A percentile compares a stretch with the other conserved stretches of the same genome.
Evolutionary conservation across 2,797 vertebrate species (phyloP).

Genomic region (Decapterus maruadsi): DNA sequence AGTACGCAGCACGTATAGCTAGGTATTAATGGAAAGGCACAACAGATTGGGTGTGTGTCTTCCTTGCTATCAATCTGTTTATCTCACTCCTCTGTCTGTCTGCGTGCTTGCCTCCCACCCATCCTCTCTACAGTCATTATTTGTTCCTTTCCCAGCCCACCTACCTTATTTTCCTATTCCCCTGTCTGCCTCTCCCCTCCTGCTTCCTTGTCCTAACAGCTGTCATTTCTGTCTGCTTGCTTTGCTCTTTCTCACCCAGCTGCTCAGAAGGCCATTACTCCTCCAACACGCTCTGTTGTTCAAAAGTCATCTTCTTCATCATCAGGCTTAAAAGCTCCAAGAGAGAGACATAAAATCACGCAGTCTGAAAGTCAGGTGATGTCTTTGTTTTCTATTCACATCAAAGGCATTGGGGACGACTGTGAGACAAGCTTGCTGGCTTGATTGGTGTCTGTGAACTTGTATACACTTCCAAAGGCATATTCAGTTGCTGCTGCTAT

Average conservation of each 20-base stretch:
- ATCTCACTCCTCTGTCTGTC: constrained; percentile 7
- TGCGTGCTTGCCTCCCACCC: constrained; percentile 18
- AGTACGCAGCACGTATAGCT: not conserved
- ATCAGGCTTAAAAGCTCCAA: constrained; percentile 36
- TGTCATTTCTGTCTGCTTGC: constrained; percentile 33
- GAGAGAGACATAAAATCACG: constrained; percentile 8
- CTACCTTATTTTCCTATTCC: constrained; percentile 9
- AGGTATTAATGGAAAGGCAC: constrained; percentile 7
- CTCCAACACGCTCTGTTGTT: constrained; percentile 39
- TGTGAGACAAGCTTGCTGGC: constrained; percentile 13
- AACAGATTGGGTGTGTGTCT: constrained; percentile 24
- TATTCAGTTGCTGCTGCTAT: constrained; percentile 33
- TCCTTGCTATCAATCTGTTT: constrained; percentile 32
- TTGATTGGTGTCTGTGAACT: constrained; percentile 39
- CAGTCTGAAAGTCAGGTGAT: not conserved
- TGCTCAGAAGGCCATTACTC: constrained; percentile 50
- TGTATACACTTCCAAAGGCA: constrained; percentile 24
- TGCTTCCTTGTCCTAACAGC: constrained; percentile 20
- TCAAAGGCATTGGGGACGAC: constrained; percentile 28
- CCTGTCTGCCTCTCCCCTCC: constrained; percentile 19
- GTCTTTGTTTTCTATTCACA: constrained; percentile 12
- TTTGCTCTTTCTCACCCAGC: constrained; percentile 19
- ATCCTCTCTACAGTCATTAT: constrained; percentile 27
- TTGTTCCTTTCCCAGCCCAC: constrained; percentile 29
- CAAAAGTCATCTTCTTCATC: constrained; percentile 41